Evolutionary conservation across 2,113 vertebrate genomes (phyloP).

Genomic region (Microcebus tavaratra): DNA sequence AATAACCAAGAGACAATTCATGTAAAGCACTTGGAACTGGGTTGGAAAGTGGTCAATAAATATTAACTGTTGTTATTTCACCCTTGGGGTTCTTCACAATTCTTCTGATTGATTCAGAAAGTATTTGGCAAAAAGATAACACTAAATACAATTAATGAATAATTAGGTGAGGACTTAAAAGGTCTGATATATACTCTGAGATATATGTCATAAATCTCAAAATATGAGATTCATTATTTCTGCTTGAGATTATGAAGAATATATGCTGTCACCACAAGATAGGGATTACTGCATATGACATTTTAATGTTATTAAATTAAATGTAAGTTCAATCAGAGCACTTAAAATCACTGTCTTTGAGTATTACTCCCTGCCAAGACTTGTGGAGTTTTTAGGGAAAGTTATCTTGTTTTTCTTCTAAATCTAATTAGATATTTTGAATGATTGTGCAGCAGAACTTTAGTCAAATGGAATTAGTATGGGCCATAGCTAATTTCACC

Average conservation of each 20-base stretch:
- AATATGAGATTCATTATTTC: neutral
- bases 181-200: neutral
- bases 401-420: slow-evolving; percentile 14
- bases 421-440: slow-evolving; percentile 49
- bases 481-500: neutral
- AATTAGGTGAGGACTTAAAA: neutral
- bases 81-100: neutral
- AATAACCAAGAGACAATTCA: neutral
- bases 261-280: neutral
- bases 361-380: neutral
- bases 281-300: neutral
- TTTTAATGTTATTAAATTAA: slow-evolving; percentile 26
- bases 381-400: neutral
- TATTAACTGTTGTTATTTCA: neutral
- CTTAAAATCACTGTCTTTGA: slow-evolving; percentile 20
- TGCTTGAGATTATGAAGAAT: neutral
- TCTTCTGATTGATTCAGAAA: neutral
- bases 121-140: neutral
- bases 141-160: slow-evolving; percentile 3
- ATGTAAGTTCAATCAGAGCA: neutral
- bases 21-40: neutral
- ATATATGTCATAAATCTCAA: neutral
- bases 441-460: neutral
- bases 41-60: neutral
- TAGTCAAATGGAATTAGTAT: neutral